Percentiles rank a stretch among this genome's conserved stretches.
Evolutionary conservation across 2,113 vertebrate species (phyloP).

Genomic region (Morphnarchus princeps): DNA sequence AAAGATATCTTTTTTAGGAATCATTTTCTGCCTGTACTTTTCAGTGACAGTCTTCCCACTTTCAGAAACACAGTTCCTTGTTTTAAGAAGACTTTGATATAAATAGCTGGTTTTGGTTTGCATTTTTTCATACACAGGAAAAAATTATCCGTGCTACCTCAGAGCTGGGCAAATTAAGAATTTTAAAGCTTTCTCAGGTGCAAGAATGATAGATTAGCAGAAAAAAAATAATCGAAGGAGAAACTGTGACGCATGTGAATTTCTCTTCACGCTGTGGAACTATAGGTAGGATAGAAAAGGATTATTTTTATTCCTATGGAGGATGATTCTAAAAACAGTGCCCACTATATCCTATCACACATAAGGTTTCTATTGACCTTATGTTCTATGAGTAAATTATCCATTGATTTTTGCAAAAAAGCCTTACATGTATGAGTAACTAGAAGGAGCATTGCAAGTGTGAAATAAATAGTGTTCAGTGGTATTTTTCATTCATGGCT

Average conservation of each 20-base stretch:
- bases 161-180: background rate
- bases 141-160: background rate
- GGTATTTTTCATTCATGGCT: slow-evolving; percentile 19
- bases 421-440: background rate
- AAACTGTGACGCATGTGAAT: background rate
- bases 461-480: slow-evolving; percentile 41
- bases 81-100: background rate
- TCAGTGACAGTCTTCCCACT: background rate
- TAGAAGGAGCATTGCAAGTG: slow-evolving; percentile 16
- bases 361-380: slow-evolving; percentile 11
- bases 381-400: background rate
- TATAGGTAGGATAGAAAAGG: background rate
- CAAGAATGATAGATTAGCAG: background rate
- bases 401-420: background rate
- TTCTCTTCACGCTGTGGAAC: background rate
- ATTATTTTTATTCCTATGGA: background rate
- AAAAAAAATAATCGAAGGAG: background rate
- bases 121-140: background rate
- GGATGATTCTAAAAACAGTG: slow-evolving; percentile 9
- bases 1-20: background rate
- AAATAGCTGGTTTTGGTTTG: background rate
- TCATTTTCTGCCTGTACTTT: background rate
- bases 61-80: background rate
- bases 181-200: background rate
- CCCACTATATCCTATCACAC: background rate